Base-by-base conservation (phyloP, 2,797 vertebrate species). In the Mastacembelus armatus region DNA sequence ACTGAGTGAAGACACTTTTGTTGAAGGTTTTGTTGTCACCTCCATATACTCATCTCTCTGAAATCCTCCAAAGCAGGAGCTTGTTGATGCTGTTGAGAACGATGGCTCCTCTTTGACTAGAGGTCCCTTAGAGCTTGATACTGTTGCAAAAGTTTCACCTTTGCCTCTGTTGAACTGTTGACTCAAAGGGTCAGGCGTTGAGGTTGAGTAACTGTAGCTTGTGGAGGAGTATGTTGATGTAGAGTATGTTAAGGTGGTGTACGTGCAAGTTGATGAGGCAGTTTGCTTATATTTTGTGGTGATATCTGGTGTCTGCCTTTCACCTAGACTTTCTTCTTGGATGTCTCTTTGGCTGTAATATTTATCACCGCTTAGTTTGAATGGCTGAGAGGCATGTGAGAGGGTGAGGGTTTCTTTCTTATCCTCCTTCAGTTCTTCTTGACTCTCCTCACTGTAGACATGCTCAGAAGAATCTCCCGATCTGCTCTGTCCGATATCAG, bases 11-110 rank as follows among this genome's bases (percentile, higher is more conserved):
- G 94, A 92, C 66, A 92, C 89, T 76, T 91, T 93, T 57, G 91
- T 66, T 74, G 86, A 74, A 63, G 91, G 88, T 88, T 91, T 94
- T 16, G 93, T 88, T 14, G 94, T 94, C 52, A 97, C 96, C 77
- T 99, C 96, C 84, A 98, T 88, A 83, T 97, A 98, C 67, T 96
- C 95, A 22, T 97, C 95, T 81, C 93, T 95, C 52, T 90, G 84
- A 65, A 92, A 83, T 45, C 91, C 90, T 66, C 85, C 89, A 86
- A 91, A 91, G 71, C 68, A 88, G 83, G 89, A 86, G 87, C 83
- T 79, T 29, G 94, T 68, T 66, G 85, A 81, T 42, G 88, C 87
- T 61, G 90, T 82, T 4, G 77, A 68, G 61, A 93, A 85, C 14
- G 93, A 89, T 50, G 85, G 78, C 55, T 94, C 92, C 30, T 93